These are phyloP conservation scores for Himalopsyche anomala DNA, from an alignment of 2,888 invertebrate genomes.

Conservation along the genomic window DNA sequence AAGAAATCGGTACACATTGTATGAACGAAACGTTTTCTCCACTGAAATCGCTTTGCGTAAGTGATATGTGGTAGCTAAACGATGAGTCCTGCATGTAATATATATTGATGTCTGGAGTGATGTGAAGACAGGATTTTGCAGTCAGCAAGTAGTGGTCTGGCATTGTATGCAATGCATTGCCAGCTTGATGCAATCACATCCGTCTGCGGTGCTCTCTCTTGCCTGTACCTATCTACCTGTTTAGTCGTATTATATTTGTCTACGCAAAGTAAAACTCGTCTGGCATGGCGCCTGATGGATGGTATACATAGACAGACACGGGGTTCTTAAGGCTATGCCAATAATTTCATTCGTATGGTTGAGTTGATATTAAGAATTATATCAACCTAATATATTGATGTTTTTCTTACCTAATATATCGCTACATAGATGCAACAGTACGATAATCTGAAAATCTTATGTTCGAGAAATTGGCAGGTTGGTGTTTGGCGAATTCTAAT, in stretches of 20 bases:
- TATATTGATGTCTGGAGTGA: constrained; percentile 23
- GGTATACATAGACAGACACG: background rate
- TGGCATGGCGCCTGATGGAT: constrained; percentile 9
- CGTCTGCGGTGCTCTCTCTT: constrained; percentile 15
- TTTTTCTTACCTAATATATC: no score
- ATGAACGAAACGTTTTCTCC: no score
- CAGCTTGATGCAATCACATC: constrained; percentile 34
- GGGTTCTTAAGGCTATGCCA: background rate
- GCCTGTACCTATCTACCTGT: background rate
- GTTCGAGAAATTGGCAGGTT: no score
- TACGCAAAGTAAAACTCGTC: background rate
- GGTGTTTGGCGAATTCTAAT: no score
- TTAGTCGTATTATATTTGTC: background rate
- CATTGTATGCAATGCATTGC: constrained; percentile 30
- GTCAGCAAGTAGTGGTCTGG: background rate
- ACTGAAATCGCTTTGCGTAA: no score
- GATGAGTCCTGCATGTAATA: no score
- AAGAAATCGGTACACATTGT: no score
- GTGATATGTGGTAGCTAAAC: no score
- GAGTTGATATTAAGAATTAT: no score
- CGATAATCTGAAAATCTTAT: no score
- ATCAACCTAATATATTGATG: no score
- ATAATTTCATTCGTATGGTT: background rate
- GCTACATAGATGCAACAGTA: no score
- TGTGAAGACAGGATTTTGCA: constrained; percentile 15